Evolutionary conservation across 2,888 invertebrate species (phyloP), one percentile per base, ranked within the genome.

Genomic region (Orthosia gothica): DNA sequence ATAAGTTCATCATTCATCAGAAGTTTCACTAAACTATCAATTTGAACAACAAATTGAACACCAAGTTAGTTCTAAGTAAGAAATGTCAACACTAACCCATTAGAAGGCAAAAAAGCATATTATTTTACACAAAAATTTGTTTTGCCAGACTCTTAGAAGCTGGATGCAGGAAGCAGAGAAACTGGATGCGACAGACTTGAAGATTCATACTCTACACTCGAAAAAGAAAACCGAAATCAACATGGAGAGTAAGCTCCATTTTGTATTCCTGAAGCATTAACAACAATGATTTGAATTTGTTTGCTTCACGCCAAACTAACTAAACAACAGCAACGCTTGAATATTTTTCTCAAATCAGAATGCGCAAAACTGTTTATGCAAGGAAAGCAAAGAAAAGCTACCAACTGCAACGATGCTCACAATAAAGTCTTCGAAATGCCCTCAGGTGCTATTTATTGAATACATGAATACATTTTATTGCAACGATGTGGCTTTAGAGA

Each of bases 391-490:
- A 26, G 26, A 32, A 20, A 18, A 26, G 15, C 32, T 23, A 49
- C 26, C 3, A 20, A 76, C n/a, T 68, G 50, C 23, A 76, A 54
- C 23, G 40, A 23, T 55, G 15, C 45, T 58, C n/a, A 67, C 66
- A 73, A 55, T 55, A 49, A 55, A 63, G 57, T 63, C 55, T 83
- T 49, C 12, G 15, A 9, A 54, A 47, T 23, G 55, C 63, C 16
- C 61, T 3, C 9, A 66, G 58, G 80, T 66, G 47, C 23, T 49
- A 58, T 49, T 67, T 70, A 70, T 68, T 47, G 55, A 4, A 55
- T 13, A 74, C 83, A 80, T 80, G 57, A 83, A 80, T 70, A 79
- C 45, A 50, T 64, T 66, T 67, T 70, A 79, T 70, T 61, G 55
- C 55, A 64, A 68, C 54, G n/a, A 55, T 58, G 54, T 61, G 26